A percentile compares a stretch with the other conserved stretches of the same genome.
Evolutionary conservation across 2,888 invertebrate genomes (phyloP).

Genomic region (Acleris emargana): DNA sequence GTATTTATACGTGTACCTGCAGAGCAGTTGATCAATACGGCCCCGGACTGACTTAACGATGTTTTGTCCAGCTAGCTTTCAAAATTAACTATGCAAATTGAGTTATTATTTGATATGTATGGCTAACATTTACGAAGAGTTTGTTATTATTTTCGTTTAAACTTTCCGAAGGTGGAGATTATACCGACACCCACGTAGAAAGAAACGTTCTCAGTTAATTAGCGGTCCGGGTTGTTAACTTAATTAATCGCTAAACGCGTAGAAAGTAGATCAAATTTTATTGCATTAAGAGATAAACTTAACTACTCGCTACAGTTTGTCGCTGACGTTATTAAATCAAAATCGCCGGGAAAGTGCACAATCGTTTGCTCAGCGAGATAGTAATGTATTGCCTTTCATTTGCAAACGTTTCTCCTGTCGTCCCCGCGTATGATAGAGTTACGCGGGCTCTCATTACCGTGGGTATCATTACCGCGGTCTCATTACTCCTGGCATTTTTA

Average conservation of each 20-base stretch:
- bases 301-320: constrained; percentile 43
- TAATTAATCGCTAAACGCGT: constrained; percentile 34
- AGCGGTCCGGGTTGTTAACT: constrained; percentile 19
- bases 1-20: constrained; percentile 11
- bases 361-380: constrained; percentile 54
- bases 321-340: constrained; percentile 57
- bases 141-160: constrained; percentile 6
- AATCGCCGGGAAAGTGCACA: constrained; percentile 65
- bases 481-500: constrained; percentile 57
- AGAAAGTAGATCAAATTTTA: constrained; percentile 36
- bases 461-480: constrained; percentile 64
- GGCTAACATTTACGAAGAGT: constrained; percentile 4
- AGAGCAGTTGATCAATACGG: constrained; percentile 29
- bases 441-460: constrained; percentile 68
- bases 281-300: constrained; percentile 30
- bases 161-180: constrained; percentile 16
- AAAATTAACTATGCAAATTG: constrained; percentile 34
- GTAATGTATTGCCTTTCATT: constrained; percentile 73
- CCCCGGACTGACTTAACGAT: constrained; percentile 3
- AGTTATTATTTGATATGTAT: constrained; percentile 31
- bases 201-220: constrained; percentile 27
- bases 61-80: constrained; percentile 25
- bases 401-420: constrained; percentile 72
- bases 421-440: constrained; percentile 71
- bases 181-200: constrained; percentile 21